Evolutionary conservation across 2,797 vertebrate genomes (phyloP).

Genomic region (Tamandua tetradactyla): DNA sequence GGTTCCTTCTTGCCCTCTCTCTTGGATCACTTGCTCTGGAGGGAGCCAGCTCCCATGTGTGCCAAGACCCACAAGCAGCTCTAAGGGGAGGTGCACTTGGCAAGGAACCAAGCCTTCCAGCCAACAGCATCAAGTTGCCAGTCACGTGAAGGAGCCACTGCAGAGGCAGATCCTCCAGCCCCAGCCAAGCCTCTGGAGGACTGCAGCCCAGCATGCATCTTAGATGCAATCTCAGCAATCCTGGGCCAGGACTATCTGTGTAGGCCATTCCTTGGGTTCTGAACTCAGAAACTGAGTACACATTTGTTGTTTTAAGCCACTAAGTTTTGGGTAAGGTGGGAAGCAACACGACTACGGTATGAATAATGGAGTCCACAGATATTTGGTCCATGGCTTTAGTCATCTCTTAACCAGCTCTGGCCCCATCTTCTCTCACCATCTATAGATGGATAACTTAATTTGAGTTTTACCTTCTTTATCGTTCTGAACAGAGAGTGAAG

Average conservation of each 20-base stretch:
- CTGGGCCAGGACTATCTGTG: background rate
- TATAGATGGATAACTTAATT: background rate
- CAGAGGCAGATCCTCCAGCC: background rate
- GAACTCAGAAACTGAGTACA: background rate
- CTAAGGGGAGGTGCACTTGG: background rate
- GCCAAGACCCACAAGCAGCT: background rate
- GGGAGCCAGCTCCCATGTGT: background rate
- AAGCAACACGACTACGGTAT: background rate
- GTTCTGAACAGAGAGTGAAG: background rate
- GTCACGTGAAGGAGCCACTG: too few relatives aligned
- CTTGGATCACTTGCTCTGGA: background rate
- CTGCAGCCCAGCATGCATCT: fast-evolving
- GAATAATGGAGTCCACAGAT: background rate
- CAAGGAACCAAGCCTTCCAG: background rate
- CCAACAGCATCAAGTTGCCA: background rate
- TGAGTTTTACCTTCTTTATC: background rate
- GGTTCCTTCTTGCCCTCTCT: background rate
- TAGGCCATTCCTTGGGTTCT: background rate
- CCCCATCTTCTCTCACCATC: background rate
- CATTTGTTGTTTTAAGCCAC: background rate
- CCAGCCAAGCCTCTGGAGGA: background rate
- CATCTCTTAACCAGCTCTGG: background rate
- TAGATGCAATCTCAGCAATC: background rate
- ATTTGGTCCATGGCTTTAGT: background rate
- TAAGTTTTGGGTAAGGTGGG: background rate